Conservation (phyloP, 2,113 vertebrate species). For the Aleadryas rufinucha region DNA sequence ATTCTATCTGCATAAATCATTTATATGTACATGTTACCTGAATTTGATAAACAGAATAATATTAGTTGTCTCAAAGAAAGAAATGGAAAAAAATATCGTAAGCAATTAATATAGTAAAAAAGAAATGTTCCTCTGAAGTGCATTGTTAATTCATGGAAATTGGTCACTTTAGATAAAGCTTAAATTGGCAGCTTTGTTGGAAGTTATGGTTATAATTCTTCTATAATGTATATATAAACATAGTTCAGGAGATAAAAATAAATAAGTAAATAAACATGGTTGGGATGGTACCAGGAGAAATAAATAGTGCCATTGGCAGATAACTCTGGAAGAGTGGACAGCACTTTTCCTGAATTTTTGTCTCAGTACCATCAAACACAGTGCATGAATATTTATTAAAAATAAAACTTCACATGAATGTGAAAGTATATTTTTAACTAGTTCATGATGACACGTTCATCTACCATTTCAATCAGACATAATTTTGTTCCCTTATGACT, state of each 20-base stretch:
- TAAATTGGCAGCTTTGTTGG: background rate
- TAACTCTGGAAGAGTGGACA: background rate
- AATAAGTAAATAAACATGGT: background rate
- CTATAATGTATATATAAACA: background rate
- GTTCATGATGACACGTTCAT: background rate
- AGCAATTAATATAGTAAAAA: background rate
- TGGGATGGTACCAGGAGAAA: background rate
- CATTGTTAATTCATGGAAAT: background rate
- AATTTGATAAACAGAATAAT: background rate
- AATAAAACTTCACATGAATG: background rate
- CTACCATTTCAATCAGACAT: slow-evolving; percentile 36
- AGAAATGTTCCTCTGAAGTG: background rate
- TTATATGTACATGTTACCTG: background rate
- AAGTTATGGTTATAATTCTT: background rate
- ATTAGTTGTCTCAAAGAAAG: background rate
- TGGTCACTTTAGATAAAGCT: background rate
- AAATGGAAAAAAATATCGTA: background rate
- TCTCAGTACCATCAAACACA: background rate
- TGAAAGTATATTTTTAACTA: slow-evolving; percentile 32
- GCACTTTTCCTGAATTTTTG: background rate
- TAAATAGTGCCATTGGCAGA: background rate
- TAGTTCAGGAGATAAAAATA: background rate
- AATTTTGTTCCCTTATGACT: slow-evolving; percentile 10
- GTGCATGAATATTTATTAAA: background rate
- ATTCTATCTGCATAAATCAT: background rate